phyloP scores from a whole-genome alignment of 2,113 vertebrate genomes.

The Micromys minutus region DNA sequence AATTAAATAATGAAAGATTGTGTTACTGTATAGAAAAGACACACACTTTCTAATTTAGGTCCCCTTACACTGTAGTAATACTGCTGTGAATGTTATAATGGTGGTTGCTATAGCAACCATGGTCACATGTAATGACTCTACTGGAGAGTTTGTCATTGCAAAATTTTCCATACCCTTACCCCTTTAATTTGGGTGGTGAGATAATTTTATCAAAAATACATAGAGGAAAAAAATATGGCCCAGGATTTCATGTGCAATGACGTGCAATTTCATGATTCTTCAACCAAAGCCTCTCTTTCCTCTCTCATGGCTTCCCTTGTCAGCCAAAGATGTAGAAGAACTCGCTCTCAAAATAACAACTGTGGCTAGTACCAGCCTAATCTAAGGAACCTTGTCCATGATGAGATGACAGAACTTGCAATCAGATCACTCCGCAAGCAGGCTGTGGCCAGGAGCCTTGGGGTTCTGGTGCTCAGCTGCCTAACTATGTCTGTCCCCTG shows the following conservation, averaged over 20 bases:
- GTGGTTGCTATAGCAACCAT: slow-evolving; percentile 56
- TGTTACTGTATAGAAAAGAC: slow-evolving; percentile 14
- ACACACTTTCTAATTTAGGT: slow-evolving; percentile 53
- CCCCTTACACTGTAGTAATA: slow-evolving; percentile 51
- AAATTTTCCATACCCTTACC: not conserved
- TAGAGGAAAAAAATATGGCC: not conserved
- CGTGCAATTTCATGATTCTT: not conserved
- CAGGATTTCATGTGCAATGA: not conserved
- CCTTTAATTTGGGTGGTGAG: not conserved
- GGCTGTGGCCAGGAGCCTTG: not conserved
- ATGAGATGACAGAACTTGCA: not conserved
- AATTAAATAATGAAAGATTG: slow-evolving; percentile 19
- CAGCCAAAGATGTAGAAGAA: not conserved
- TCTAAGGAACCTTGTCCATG: not conserved
- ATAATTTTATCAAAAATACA: not conserved
- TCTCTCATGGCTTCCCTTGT: not conserved
- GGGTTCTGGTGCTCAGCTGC: not conserved
- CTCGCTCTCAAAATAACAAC: not conserved
- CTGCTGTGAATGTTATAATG: not conserved
- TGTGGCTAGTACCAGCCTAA: not conserved
- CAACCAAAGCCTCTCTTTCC: not conserved
- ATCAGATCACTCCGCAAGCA: not conserved
- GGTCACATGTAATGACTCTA: not conserved
- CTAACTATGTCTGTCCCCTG: not conserved
- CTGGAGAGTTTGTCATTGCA: not conserved